A percentile compares a stretch with the other conserved stretches of the same genome.
Evolutionary conservation across 2,113 vertebrate species (phyloP).

Genomic region (Axis porcinus): DNA sequence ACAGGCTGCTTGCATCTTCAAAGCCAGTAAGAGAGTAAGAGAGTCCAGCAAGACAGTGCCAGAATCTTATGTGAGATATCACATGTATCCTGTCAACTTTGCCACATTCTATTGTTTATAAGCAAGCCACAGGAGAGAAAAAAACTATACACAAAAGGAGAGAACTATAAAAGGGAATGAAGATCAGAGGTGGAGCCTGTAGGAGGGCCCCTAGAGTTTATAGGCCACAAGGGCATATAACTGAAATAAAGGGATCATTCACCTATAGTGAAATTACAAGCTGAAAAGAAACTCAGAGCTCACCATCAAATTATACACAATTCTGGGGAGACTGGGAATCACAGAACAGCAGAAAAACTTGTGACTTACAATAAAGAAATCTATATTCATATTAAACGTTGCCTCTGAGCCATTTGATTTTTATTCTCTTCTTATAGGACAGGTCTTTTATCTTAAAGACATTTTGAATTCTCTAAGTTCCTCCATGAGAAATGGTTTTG

Average conservation of each 20-base stretch:
- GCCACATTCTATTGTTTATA: background rate
- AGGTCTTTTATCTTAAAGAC: background rate
- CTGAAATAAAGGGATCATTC: background rate
- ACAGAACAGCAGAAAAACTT: background rate
- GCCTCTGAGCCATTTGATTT: background rate
- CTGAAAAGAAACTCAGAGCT: background rate
- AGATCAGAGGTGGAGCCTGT: accelerated
- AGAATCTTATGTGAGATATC: background rate
- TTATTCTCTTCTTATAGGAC: background rate
- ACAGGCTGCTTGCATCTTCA: background rate
- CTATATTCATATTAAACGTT: background rate
- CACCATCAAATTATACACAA: background rate
- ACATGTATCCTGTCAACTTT: background rate
- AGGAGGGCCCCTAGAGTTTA: background rate
- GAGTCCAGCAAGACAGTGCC: background rate
- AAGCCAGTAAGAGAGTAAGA: background rate
- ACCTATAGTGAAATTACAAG: background rate
- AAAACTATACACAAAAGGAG: background rate
- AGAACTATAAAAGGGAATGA: background rate
- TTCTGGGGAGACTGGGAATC: background rate
- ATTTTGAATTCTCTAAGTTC: background rate
- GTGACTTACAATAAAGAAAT: background rate
- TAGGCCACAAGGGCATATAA: background rate
- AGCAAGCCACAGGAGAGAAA: background rate
- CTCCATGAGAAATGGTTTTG: background rate